Conservation (phyloP, 2,797 vertebrate genomes). For the Gadopsis bispinosus region DNA sequence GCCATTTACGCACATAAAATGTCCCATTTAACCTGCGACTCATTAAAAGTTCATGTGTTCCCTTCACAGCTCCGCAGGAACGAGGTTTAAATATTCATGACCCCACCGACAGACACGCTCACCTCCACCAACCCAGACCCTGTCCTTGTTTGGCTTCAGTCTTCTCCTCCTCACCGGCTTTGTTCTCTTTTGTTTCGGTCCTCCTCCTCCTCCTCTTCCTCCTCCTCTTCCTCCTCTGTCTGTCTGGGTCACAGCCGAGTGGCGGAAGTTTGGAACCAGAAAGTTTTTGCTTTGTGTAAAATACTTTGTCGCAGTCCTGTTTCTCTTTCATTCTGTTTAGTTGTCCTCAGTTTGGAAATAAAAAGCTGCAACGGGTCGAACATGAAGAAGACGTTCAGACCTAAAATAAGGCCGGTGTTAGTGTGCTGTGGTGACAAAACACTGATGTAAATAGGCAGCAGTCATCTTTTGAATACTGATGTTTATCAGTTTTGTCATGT, state of each 20-base stretch:
- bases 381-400: no score
- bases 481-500: neutral
- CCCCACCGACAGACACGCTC: conserved; percentile 18
- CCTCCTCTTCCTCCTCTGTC: neutral
- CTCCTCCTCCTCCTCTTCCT: neutral
- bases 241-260: conserved; percentile 4
- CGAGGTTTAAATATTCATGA: conserved; percentile 57
- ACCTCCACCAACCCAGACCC: conserved; percentile 23
- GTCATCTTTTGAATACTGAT: neutral
- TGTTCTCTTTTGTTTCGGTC: neutral
- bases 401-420: no score
- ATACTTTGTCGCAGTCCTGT: neutral
- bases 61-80: conserved; percentile 26
- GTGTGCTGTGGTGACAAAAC: no score
- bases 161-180: neutral
- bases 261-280: neutral
- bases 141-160: conserved; percentile 23
- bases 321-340: neutral
- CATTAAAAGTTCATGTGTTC: conserved; percentile 58
- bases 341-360: no score
- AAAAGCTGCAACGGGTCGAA: no score
- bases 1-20: conserved; percentile 46
- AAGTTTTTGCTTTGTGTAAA: neutral
- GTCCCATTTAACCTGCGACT: conserved; percentile 53
- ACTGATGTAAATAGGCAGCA: no score